Conservation (phyloP, 2,797 vertebrate genomes). For the Cyclopterus lumpus region DNA sequence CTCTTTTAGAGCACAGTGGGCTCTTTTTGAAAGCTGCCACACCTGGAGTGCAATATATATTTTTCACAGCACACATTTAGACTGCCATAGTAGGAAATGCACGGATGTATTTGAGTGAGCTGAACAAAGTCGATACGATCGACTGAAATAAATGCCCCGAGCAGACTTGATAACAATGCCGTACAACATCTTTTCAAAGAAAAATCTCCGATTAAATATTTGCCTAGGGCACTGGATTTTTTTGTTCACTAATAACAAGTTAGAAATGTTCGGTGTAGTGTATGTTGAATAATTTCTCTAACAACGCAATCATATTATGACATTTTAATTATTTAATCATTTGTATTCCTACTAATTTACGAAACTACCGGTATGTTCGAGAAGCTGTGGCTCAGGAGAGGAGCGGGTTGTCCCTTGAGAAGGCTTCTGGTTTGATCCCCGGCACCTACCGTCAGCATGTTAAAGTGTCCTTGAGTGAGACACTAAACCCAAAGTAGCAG, state of each 20-base stretch:
- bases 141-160: neutral
- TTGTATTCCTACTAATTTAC: neutral
- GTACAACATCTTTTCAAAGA: neutral
- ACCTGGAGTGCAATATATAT: neutral
- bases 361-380: neutral
- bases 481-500: neutral
- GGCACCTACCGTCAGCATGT: neutral
- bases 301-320: neutral
- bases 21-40: constrained; percentile 16
- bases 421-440: neutral
- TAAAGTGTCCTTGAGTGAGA: neutral
- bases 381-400: neutral
- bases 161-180: neutral
- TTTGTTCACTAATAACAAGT: neutral
- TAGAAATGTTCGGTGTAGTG: neutral
- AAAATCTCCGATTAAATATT: constrained; percentile 30
- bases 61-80: neutral
- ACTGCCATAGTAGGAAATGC: no score
- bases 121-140: neutral
- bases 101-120: neutral
- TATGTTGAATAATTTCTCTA: constrained; percentile 7
- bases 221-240: neutral
- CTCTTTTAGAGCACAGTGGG: neutral
- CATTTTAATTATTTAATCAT: neutral
- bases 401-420: neutral